phyloP scores from a whole-genome alignment of 2,113 vertebrate species.

The Bungarus multicinctus region DNA sequence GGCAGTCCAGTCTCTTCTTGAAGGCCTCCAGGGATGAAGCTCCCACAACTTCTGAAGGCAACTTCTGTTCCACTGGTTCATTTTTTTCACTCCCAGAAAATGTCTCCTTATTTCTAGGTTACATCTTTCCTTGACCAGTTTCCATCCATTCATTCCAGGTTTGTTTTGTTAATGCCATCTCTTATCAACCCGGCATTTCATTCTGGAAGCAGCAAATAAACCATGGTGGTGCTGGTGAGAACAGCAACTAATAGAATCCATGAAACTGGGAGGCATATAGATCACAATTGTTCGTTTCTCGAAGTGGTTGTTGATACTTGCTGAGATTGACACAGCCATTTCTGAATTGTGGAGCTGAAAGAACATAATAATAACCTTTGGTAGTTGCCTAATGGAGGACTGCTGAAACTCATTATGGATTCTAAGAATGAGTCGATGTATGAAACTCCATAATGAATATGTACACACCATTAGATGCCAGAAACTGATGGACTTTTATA shows the following conservation, averaged over 20 bases:
- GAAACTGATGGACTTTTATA: background rate
- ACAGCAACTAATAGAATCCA: background rate
- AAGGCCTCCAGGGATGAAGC: too few relatives aligned
- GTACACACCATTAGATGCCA: background rate
- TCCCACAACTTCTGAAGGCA: too few relatives aligned
- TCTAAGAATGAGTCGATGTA: background rate
- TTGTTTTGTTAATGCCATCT: background rate
- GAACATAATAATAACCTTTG: background rate
- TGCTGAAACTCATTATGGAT: background rate
- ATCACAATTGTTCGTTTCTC: background rate
- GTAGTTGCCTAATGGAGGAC: background rate
- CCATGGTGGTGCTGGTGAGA: background rate
- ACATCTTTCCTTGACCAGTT: background rate
- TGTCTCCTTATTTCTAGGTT: background rate
- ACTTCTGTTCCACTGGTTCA: too few relatives aligned
- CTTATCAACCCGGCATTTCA: background rate
- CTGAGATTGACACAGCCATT: background rate
- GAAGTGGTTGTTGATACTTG: background rate
- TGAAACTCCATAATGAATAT: background rate
- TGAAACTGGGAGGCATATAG: background rate
- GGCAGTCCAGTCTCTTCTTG: too few relatives aligned
- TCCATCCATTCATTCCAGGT: background rate
- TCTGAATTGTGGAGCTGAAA: background rate
- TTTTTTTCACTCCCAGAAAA: background rate
- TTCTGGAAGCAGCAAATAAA: background rate